Evolutionary conservation across 2,113 vertebrate genomes (phyloP), one percentile per base, ranked within the genome.

Genomic region (Centropus unirufus): DNA sequence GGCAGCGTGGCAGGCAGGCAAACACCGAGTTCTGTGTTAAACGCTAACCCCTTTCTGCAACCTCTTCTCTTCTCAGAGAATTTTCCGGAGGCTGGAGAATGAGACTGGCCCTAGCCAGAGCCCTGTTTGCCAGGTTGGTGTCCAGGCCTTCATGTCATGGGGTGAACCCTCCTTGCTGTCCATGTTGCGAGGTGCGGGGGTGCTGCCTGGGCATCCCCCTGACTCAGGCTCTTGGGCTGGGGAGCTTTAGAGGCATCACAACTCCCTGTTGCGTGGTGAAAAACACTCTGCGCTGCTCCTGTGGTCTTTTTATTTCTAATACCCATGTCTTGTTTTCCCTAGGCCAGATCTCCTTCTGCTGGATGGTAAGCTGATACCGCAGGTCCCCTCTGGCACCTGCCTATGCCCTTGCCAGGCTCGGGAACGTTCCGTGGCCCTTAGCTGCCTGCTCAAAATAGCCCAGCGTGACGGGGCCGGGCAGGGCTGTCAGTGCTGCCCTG

Each of bases 1-100:
- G 66, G 47, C 32, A 51, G 59, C 51, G 42, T 57, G 22, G 74
- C 63, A 64, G 52, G 26, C 26, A 17, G 42, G 46, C 16, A 47
- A 91, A 59, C 6, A 10, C 14, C 27, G 44, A 49, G 24, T 21
- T 92, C 26, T 93, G n/a, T 26, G 3, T 46, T 77, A 49, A 82
- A 21, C 20, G 80, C 39, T 95, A 85, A 96, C 49, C 21, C 2
- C 36, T 74, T 30, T 72, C n/a, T 89, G 46, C 51, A 69, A 81
- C 32, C 91, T 76, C 93, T 29, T 94, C 42, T 96, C 32, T 96
- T 51, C 87, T 69, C 95, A 99, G 99, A 98, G 99, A 99, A 97
- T 99, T 99, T 89, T 99, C 99, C 2, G 99, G 99, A 93, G 99
- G 99, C 47, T 99, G 99, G 99, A 99, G 99, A 90, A 99, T 99